Conservation (phyloP, 1,140 invertebrate genomes). For the Drosophila ercepeae region DNA sequence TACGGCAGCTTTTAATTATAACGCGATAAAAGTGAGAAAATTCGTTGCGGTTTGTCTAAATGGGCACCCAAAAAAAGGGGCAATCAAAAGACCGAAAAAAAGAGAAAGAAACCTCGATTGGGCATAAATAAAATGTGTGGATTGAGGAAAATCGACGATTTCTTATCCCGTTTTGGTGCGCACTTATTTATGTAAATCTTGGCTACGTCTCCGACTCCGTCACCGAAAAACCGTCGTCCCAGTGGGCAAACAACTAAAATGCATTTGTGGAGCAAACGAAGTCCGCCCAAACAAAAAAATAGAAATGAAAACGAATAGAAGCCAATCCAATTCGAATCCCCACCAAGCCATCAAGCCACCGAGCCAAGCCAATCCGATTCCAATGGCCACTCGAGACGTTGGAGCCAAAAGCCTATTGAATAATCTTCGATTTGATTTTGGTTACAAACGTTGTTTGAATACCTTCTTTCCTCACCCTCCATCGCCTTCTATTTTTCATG, state of each 20-base stretch:
- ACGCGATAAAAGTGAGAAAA: constrained; percentile 58
- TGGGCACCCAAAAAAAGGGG: constrained; percentile 30
- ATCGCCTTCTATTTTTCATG: constrained; percentile 17
- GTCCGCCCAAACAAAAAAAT: constrained; percentile 18
- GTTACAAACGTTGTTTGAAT: constrained; percentile 41
- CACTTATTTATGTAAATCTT: constrained; percentile 79
- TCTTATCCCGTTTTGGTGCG: constrained; percentile 60
- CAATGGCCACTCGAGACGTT: constrained; percentile 41
- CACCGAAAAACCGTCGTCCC: constrained; percentile 30
- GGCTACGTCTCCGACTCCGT: constrained; percentile 35
- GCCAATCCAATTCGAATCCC: constrained; percentile 43
- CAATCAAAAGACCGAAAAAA: constrained; percentile 30
- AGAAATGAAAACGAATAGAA: constrained; percentile 17
- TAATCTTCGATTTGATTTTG: constrained; percentile 72
- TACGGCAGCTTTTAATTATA: constrained; percentile 77
- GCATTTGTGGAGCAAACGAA: constrained; percentile 57
- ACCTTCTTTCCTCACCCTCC: constrained; percentile 1
- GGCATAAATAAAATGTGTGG: constrained; percentile 30
- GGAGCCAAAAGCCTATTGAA: constrained; percentile 70
- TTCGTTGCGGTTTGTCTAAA: constrained; percentile 73
- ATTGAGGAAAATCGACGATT: constrained; percentile 45
- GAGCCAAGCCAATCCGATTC: constrained; percentile 43
- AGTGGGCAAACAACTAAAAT: constrained; percentile 64
- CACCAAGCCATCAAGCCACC: constrained; percentile 37
- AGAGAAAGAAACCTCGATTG: constrained; percentile 33